These are phyloP conservation scores for Clostera curtula DNA, from an alignment of 2,888 invertebrate genomes.

Conservation along the genomic window DNA sequence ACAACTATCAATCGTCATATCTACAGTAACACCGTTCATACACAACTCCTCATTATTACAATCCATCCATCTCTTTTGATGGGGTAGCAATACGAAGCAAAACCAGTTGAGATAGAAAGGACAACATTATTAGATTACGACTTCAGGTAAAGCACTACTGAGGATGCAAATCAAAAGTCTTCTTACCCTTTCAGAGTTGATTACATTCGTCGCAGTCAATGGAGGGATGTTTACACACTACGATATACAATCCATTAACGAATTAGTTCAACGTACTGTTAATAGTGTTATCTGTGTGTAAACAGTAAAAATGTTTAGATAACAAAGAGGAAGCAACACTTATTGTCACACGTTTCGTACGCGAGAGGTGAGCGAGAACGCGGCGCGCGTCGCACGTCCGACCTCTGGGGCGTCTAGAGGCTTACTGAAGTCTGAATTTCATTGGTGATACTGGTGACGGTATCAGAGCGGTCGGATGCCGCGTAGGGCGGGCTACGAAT, in stretches of 20 bases:
- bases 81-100: no score
- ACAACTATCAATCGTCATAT: no score
- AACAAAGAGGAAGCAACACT: constrained; percentile 70
- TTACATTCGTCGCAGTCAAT: constrained; percentile 24
- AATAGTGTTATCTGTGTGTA: constrained; percentile 27
- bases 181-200: constrained; percentile 34
- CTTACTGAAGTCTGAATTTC: constrained; percentile 42
- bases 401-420: constrained; percentile 42
- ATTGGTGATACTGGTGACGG: constrained; percentile 31
- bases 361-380: constrained; percentile 39
- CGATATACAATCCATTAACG: constrained; percentile 13
- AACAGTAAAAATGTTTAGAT: constrained; percentile 47
- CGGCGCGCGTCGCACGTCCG: constrained; percentile 47
- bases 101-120: no score
- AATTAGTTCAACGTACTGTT: constrained; percentile 18
- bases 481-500: constrained; percentile 47
- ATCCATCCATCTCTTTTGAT: no score
- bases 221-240: constrained; percentile 23
- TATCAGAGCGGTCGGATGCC: constrained; percentile 32
- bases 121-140: no score
- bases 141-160: no score
- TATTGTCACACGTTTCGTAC: constrained; percentile 73
- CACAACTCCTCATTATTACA: no score
- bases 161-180: constrained; percentile 6
- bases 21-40: no score